Percentiles rank a stretch among this genome's conserved stretches.
Evolutionary conservation across 2,797 vertebrate species (phyloP).

Genomic region (Psittacula echo): DNA sequence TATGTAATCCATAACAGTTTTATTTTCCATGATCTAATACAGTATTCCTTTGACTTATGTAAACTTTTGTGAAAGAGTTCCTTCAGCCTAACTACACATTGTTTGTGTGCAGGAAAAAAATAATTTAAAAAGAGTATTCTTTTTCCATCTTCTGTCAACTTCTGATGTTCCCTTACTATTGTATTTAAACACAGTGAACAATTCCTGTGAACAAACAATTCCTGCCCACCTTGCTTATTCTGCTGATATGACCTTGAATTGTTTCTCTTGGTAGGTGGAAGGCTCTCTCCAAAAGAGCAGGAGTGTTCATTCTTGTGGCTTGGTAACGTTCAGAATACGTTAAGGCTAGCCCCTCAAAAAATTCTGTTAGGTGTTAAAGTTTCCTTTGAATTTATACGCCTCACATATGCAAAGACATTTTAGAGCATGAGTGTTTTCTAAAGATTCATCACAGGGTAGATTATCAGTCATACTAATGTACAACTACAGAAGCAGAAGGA

Average conservation of each 20-base stretch:
- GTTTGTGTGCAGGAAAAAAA: accelerated
- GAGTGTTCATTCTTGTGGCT: neutral
- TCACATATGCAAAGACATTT: neutral
- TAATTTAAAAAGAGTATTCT: too few relatives aligned
- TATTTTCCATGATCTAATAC: neutral
- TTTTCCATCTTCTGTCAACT: neutral
- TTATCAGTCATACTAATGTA: neutral
- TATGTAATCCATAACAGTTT: neutral
- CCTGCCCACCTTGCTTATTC: neutral
- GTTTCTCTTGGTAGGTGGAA: neutral
- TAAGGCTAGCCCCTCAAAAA: neutral
- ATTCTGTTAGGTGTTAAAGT: neutral
- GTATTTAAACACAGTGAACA: neutral
- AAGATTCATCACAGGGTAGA: neutral
- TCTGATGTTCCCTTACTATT: neutral
- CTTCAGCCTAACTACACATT: accelerated
- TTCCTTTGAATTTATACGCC: neutral
- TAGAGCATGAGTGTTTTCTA: neutral
- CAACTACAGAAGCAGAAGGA: neutral
- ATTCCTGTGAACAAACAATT: neutral
- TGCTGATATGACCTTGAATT: neutral
- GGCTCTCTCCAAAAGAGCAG: neutral
- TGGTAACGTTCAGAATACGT: neutral
- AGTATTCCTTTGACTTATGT: neutral
- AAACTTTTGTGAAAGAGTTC: neutral